Evolutionary conservation across 2,797 vertebrate species (phyloP).

Genomic region (Sebastiscus albofasciatus): DNA sequence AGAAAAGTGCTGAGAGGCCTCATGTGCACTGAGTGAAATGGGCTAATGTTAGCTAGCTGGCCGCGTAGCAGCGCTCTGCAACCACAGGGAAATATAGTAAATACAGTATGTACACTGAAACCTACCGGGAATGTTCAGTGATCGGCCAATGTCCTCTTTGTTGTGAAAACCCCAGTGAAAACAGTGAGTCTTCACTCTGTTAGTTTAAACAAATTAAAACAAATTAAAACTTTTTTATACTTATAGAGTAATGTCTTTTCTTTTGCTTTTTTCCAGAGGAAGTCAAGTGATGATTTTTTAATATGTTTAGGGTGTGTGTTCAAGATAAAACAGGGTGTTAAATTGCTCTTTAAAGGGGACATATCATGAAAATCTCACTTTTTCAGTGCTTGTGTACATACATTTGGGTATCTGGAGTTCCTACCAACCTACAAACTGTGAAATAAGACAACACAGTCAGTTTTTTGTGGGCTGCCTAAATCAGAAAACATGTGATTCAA

Average conservation of each 20-base stretch:
- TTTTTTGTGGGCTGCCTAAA: too few relatives aligned
- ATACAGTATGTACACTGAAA: not conserved
- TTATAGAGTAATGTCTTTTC: not conserved
- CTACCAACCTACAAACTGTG: too few relatives aligned
- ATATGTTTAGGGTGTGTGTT: not conserved
- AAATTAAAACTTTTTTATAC: too few relatives aligned
- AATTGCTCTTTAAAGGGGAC: not conserved
- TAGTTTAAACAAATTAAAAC: not conserved
- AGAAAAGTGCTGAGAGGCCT: conserved; percentile 1
- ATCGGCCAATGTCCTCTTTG: too few relatives aligned
- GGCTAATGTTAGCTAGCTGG: not conserved
- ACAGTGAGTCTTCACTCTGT: not conserved
- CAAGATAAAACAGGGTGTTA: not conserved
- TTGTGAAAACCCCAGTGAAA: not conserved
- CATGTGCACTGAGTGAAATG: not conserved
- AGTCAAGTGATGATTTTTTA: not conserved
- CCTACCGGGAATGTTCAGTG: not conserved
- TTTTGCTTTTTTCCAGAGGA: not conserved
- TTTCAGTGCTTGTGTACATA: too few relatives aligned
- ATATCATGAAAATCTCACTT: too few relatives aligned
- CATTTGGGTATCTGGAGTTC: too few relatives aligned
- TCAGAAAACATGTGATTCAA: too few relatives aligned
- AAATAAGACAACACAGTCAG: too few relatives aligned
- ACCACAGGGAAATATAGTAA: not conserved
- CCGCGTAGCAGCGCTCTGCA: not conserved